These are phyloP conservation scores for Perithous albicinctus DNA, from an alignment of 2,888 invertebrate species.

Conservation along the genomic window DNA sequence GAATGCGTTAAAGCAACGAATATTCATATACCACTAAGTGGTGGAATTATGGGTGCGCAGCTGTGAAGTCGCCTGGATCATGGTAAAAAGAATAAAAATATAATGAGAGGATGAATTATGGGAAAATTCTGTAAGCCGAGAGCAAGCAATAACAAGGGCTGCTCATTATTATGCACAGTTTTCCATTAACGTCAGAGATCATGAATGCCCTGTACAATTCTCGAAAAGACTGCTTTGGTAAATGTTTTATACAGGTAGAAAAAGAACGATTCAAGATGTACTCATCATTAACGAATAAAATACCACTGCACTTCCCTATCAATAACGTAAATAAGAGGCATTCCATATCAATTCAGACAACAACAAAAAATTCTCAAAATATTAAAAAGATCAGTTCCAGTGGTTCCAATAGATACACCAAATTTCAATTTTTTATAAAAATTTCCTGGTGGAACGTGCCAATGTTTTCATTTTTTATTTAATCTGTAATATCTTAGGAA, in stretches of 20 bases:
- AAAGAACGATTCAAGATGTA: neutral
- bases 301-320: neutral
- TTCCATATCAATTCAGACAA: no score
- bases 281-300: neutral
- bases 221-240: neutral
- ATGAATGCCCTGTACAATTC: neutral
- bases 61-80: conserved; percentile 3
- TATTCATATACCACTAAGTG: conserved; percentile 42
- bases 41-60: conserved; percentile 26
- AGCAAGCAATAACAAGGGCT: neutral
- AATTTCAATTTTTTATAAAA: no score
- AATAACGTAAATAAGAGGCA: no score
- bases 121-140: conserved; percentile 27
- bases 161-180: conserved; percentile 6
- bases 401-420: no score
- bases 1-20: conserved; percentile 14
- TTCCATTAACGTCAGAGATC: conserved; percentile 2
- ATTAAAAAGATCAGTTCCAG: no score
- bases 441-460: no score
- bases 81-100: conserved; percentile 54
- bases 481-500: no score
- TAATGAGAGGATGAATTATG: conserved; percentile 64
- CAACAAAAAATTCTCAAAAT: no score
- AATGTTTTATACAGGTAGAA: neutral
- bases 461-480: no score